Percentiles rank a stretch among this genome's conserved stretches.
Conservation (phyloP, 1,140 invertebrate genomes). For the Drosophila lini region DNA sequence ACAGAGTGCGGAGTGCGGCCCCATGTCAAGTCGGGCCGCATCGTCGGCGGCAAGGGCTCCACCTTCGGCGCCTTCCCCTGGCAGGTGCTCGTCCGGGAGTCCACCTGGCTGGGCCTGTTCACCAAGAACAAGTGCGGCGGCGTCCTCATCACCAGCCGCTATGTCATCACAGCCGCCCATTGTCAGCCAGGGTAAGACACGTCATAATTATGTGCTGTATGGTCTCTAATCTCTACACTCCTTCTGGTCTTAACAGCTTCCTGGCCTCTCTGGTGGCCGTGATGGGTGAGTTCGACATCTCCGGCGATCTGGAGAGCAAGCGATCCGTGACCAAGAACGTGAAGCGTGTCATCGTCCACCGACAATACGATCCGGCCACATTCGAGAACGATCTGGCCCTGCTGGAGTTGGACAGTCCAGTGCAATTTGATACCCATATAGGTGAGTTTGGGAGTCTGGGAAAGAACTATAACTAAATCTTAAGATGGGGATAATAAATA, state of each 20-base stretch:
- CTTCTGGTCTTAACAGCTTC: conserved; percentile 87
- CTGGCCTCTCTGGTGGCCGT: conserved; percentile 95
- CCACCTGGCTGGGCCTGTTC: conserved; percentile 96
- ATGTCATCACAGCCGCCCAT: conserved; percentile 96
- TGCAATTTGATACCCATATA: conserved; percentile 94
- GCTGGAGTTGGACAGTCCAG: conserved; percentile 92
- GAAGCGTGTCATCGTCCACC: conserved; percentile 93
- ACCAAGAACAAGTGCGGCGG: conserved; percentile 99
- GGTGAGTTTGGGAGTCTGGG: conserved; percentile 84
- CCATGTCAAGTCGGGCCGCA: conserved; percentile 91
- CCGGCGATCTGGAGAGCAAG: conserved; percentile 91
- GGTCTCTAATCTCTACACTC: neutral
- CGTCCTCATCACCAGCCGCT: conserved; percentile 93
- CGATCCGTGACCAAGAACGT: conserved; percentile 93
- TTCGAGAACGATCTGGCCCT: conserved; percentile 96
- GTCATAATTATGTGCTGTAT: neutral
- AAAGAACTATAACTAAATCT: neutral
- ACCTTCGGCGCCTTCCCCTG: conserved; percentile 96
- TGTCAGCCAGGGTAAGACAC: conserved; percentile 95
- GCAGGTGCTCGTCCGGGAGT: conserved; percentile 96
- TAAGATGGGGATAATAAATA: neutral
- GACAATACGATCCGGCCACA: conserved; percentile 94
- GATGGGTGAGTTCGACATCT: conserved; percentile 95
- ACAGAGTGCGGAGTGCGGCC: conserved; percentile 95
- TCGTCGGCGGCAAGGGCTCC: conserved; percentile 95